These are phyloP conservation scores for Hapalemur alaotrensis DNA, from an alignment of 2,797 vertebrate genomes.

Conservation along the genomic window DNA sequence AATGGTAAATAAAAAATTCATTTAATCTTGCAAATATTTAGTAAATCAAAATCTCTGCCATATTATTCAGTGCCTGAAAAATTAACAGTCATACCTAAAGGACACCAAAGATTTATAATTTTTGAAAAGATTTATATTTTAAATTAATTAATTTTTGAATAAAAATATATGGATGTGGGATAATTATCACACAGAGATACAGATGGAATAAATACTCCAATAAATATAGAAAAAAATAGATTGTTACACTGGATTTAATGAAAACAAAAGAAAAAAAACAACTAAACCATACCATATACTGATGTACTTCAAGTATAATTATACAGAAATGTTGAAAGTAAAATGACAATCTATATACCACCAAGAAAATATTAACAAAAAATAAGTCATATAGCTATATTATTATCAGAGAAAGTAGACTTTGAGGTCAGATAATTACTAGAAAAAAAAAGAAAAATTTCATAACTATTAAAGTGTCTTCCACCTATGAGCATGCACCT, in stretches of 20 bases:
- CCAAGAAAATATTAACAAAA: neutral
- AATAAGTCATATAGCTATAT: neutral
- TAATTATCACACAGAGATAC: neutral
- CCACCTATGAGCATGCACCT: neutral
- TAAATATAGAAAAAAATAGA: neutral
- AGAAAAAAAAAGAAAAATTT: neutral
- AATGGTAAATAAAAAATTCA: conserved; percentile 4
- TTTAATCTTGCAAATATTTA: neutral
- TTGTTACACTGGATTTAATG: neutral
- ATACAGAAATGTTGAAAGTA: neutral
- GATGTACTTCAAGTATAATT: neutral
- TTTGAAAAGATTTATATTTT: neutral
- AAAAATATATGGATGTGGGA: neutral
- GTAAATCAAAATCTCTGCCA: neutral
- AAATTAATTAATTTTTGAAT: neutral
- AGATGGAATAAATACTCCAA: neutral
- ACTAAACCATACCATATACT: neutral
- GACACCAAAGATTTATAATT: neutral
- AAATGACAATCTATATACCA: neutral
- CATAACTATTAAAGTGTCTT: neutral
- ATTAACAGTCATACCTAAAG: neutral
- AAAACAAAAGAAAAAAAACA: neutral
- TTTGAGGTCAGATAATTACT: neutral
- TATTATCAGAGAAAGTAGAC: neutral
- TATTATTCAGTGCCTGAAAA: neutral